Evolutionary conservation across 2,888 invertebrate genomes (phyloP).

Genomic region (Microctonus hyperodae): DNA sequence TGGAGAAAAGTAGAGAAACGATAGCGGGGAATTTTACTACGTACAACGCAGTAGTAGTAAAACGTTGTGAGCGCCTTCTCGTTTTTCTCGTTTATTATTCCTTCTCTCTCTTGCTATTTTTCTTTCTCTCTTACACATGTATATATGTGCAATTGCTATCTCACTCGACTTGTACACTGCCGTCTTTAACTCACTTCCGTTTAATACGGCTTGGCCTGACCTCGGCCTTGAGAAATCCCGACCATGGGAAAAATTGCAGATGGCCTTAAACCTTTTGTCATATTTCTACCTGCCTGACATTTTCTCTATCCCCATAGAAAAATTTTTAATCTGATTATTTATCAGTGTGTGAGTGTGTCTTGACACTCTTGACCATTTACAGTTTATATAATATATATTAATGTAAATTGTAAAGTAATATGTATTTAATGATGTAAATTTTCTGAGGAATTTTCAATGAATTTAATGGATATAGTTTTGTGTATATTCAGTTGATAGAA

Average conservation of each 20-base stretch:
- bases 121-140: neutral
- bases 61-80: slow-evolving; percentile 47
- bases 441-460: too few relatives aligned
- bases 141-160: too few relatives aligned
- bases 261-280: slow-evolving; percentile 7
- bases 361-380: too few relatives aligned
- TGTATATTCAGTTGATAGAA: too few relatives aligned
- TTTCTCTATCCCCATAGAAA: neutral
- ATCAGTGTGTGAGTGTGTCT: too few relatives aligned
- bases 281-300: slow-evolving; percentile 5
- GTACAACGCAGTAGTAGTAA: slow-evolving; percentile 46
- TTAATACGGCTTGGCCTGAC: slow-evolving; percentile 18
- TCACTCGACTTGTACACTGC: neutral
- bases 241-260: slow-evolving; percentile 31
- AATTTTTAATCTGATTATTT: neutral
- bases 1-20: neutral
- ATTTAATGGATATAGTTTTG: too few relatives aligned
- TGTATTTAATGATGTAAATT: too few relatives aligned
- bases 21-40: slow-evolving; percentile 38
- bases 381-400: too few relatives aligned
- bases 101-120: neutral
- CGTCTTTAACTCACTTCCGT: neutral
- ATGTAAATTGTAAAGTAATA: too few relatives aligned
- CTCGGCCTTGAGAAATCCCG: slow-evolving; percentile 41
- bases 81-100: too few relatives aligned